Percentiles rank a stretch among this genome's conserved stretches.
These are phyloP conservation scores for Osmerus eperlanus DNA, from an alignment of 2,113 vertebrate species.

Conservation along the genomic window DNA sequence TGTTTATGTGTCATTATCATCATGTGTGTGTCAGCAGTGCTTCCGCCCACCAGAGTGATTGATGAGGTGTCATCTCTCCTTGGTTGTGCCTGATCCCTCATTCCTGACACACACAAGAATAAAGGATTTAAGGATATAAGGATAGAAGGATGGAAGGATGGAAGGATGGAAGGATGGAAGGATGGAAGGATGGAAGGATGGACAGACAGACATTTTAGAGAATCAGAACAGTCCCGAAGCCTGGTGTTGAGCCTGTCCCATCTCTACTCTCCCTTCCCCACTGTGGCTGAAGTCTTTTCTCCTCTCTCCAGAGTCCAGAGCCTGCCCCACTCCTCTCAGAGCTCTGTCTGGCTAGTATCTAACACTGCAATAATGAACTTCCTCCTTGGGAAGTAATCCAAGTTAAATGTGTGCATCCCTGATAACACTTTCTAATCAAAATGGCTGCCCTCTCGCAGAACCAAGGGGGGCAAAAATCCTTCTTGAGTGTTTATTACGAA, in stretches of 20 bases:
- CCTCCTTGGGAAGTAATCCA: background rate
- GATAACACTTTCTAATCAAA: background rate
- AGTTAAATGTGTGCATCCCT: background rate
- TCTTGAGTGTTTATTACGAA: background rate
- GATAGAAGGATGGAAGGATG: too few species aligned
- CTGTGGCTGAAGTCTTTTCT: too few species aligned
- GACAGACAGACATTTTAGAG: too few species aligned
- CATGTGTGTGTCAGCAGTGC: background rate
- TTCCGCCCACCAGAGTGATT: background rate
- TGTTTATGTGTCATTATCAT: background rate
- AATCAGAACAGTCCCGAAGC: background rate
- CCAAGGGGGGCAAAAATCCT: background rate
- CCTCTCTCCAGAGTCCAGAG: background rate
- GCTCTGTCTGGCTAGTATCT: background rate
- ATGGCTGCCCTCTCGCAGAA: background rate
- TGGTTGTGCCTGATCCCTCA: background rate
- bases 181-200: too few species aligned
- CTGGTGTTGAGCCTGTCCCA: background rate
- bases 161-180: too few species aligned
- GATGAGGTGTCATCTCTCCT: background rate
- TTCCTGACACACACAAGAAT: background rate
- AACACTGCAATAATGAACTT: background rate
- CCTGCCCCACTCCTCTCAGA: background rate
- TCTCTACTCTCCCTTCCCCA: too few species aligned
- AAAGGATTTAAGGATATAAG: too few species aligned